Evolutionary conservation across 2,888 invertebrate genomes (phyloP).

Genomic region (Scaptomyza polygonia): DNA sequence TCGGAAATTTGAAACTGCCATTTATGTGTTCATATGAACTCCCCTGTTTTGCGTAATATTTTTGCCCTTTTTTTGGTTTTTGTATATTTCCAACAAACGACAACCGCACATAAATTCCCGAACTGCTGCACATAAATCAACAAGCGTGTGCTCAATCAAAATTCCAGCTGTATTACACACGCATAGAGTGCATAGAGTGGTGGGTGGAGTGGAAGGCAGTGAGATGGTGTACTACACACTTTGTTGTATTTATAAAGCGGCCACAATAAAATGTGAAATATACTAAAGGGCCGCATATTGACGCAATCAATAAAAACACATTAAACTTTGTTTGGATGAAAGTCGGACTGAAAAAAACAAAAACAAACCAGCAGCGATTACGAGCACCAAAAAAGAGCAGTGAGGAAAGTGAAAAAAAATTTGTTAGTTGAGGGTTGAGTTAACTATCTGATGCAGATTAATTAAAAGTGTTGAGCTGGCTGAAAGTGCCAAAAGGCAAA

Average conservation of each 20-base stretch:
- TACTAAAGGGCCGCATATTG: conserved; percentile 36
- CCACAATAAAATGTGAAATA: conserved; percentile 43
- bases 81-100: conserved; percentile 27
- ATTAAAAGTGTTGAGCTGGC: conserved; percentile 74
- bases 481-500: conserved; percentile 71
- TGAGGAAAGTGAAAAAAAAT: too few relatives aligned
- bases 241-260: conserved; percentile 28
- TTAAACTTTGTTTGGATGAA: conserved; percentile 63
- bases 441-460: conserved; percentile 59
- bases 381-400: conserved; percentile 32
- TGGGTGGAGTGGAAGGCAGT: background rate
- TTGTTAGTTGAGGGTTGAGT: background rate
- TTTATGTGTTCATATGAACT: background rate
- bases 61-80: conserved; percentile 10
- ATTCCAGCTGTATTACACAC: conserved; percentile 43
- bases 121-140: conserved; percentile 66
- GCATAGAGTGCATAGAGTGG: conserved; percentile 11
- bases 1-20: background rate
- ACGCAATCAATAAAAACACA: conserved; percentile 70
- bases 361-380: conserved; percentile 25
- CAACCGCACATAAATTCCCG: conserved; percentile 66
- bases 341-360: conserved; percentile 8
- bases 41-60: conserved; percentile 10
- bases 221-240: conserved; percentile 9
- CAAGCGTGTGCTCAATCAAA: conserved; percentile 68